phyloP scores from a whole-genome alignment of 2,113 vertebrate species.

The Epinephelus cyanopodus region DNA sequence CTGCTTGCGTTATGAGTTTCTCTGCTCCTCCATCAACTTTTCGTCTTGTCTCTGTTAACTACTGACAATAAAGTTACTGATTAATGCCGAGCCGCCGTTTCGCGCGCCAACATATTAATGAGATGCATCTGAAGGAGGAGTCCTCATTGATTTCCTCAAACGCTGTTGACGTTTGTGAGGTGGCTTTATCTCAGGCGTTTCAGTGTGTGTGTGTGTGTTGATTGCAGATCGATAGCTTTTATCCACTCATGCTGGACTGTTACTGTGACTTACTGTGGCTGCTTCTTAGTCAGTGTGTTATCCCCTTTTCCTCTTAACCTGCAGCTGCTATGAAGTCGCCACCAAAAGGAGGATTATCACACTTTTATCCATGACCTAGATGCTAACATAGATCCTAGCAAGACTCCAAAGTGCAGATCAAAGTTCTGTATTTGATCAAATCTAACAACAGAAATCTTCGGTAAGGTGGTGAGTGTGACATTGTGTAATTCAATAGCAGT shows the following conservation, averaged over 20 bases:
- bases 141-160: slow-evolving; percentile 48
- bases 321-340: neutral
- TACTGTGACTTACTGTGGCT: neutral
- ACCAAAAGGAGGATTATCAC: neutral
- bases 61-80: slow-evolving; percentile 60
- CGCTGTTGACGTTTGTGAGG: slow-evolving; percentile 46
- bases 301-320: neutral
- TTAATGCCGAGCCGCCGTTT: slow-evolving; percentile 29
- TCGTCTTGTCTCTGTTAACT: slow-evolving; percentile 48
- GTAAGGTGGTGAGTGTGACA: neutral
- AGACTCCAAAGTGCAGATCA: neutral
- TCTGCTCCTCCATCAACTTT: slow-evolving; percentile 51
- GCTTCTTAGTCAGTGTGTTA: neutral
- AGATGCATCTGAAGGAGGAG: slow-evolving; percentile 41
- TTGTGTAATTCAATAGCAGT: neutral
- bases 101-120: slow-evolving; percentile 29
- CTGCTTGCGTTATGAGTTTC: slow-evolving; percentile 64
- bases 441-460: neutral
- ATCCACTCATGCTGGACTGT: slow-evolving; percentile 21
- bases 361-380: neutral
- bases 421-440: neutral
- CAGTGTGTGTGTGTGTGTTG: slow-evolving; percentile 1
- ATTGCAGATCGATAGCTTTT: slow-evolving; percentile 45
- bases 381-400: neutral
- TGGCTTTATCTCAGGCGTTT: slow-evolving; percentile 22